Percentiles rank a stretch among this genome's conserved stretches.
phyloP scores from a whole-genome alignment of 2,797 vertebrate genomes.

The Megaceryle alcyon region DNA sequence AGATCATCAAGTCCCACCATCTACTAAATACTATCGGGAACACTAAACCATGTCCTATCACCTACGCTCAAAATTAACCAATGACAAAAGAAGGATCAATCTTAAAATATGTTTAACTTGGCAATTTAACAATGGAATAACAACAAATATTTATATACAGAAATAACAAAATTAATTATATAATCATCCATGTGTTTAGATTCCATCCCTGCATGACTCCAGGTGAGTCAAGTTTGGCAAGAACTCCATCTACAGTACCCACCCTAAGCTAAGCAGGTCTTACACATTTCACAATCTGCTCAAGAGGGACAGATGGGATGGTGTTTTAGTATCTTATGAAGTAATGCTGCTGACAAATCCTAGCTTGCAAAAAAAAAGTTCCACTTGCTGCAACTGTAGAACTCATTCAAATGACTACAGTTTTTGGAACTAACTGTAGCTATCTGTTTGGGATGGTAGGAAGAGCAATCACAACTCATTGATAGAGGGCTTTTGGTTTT shows the following conservation, averaged over 20 bases:
- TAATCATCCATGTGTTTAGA: not conserved
- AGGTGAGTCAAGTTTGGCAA: not conserved
- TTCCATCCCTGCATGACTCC: not conserved
- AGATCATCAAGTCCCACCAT: too few species aligned
- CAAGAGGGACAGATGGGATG: not conserved
- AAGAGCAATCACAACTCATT: not conserved
- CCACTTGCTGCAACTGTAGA: not conserved
- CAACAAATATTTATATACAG: not conserved
- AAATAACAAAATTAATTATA: not conserved
- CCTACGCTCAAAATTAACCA: not conserved
- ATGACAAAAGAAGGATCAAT: too few species aligned
- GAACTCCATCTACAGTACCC: not conserved
- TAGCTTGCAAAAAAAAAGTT: not conserved
- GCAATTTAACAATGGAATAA: not conserved
- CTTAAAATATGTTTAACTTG: too few species aligned
- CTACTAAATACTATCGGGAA: too few species aligned
- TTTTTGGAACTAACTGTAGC: not conserved
- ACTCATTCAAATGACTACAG: not conserved
- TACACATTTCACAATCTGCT: not conserved
- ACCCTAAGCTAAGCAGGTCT: not conserved
- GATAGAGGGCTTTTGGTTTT: not conserved
- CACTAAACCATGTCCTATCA: not conserved
- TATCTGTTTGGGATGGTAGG: not conserved
- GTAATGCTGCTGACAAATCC: not conserved
- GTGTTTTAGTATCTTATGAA: not conserved